Conservation (phyloP, 2,113 vertebrate genomes). For the Triplophysa dalaica region DNA sequence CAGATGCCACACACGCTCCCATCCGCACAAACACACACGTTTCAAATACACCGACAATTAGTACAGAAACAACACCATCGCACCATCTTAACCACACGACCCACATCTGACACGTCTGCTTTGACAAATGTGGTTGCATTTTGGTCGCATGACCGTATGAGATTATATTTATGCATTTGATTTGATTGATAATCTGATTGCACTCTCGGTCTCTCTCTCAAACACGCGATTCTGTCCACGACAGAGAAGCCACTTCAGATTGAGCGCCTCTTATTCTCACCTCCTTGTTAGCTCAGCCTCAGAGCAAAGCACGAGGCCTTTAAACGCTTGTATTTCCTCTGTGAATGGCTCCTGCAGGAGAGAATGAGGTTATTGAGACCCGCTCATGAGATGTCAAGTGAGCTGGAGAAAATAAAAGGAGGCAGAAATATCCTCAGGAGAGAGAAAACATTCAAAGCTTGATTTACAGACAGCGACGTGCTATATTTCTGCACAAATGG, state of each 20-base stretch:
- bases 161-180: not conserved
- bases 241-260: not conserved
- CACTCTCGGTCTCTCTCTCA: not conserved
- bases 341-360: conserved; percentile 8
- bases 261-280: not conserved
- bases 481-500: conserved; percentile 6
- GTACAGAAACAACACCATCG: not conserved
- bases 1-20: conserved; percentile 20
- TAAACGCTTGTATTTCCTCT: conserved; percentile 3
- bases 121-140: conserved; percentile 3
- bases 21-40: conserved; percentile 8
- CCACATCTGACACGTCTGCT: conserved; percentile 13
- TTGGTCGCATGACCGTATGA: not conserved
- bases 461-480: not conserved
- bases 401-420: conserved; percentile 18
- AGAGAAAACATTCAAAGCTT: not conserved
- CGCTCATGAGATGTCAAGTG: conserved; percentile 2
- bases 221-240: not conserved
- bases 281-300: conserved; percentile 1
- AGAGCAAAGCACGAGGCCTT: not conserved
- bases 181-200: not conserved
- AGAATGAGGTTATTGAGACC: conserved; percentile 12
- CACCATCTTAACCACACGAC: not conserved
- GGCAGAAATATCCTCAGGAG: conserved; percentile 19
- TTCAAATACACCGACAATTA: conserved; percentile 18